Percentiles rank a stretch among this genome's conserved stretches.
Evolutionary conservation across 2,113 vertebrate species (phyloP).

Genomic region (Apaloderma vittatum): DNA sequence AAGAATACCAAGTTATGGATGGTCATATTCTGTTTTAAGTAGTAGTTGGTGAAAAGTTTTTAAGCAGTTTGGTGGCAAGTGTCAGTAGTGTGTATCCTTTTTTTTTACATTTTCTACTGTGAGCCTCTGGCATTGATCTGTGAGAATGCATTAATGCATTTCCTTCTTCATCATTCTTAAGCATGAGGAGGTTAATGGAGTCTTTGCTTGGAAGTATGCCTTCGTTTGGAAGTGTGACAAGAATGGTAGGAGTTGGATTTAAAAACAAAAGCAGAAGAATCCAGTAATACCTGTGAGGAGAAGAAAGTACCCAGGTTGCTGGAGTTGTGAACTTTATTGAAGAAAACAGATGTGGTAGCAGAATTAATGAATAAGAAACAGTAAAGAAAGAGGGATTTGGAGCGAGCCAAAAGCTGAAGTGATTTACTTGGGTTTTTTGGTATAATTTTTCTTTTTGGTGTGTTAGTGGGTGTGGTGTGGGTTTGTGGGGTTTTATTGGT

Average conservation of each 20-base stretch:
- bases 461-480: no score
- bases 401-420: neutral
- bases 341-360: neutral
- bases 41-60: neutral
- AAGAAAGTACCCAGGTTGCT: neutral
- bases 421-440: neutral
- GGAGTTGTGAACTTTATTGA: neutral
- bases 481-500: neutral
- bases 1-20: rapidly evolving
- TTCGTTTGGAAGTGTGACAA: neutral
- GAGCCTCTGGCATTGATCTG: neutral
- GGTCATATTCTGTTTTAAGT: neutral
- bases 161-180: neutral
- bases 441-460: no score
- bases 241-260: neutral
- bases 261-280: neutral
- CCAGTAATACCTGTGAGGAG: neutral
- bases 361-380: neutral
- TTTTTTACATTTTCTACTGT: neutral
- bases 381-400: neutral
- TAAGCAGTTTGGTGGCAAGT: neutral
- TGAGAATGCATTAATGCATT: neutral
- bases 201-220: neutral
- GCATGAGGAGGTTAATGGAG: neutral
- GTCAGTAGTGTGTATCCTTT: neutral